Base-by-base conservation (phyloP, 2,888 invertebrate species). In the Heterodera filipjevi region DNA sequence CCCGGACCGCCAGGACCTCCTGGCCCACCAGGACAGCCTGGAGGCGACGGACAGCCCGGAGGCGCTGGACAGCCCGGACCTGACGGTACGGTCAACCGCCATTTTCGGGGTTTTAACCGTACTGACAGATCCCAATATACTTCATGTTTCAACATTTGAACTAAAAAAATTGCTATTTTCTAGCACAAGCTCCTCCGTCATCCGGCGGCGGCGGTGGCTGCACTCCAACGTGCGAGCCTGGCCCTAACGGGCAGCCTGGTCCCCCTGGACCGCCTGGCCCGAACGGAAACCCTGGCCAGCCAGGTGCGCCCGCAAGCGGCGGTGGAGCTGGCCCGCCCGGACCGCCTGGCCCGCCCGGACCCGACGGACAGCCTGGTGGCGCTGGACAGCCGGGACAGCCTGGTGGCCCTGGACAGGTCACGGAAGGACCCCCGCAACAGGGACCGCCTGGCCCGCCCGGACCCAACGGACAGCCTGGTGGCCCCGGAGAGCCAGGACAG, bases 391-490 rank as follows among this genome's bases (percentile, higher is more conserved):
- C 82, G 22, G 82, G 82, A 66, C 73, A 73, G 3, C 84, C 82
- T 3, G 84, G 82, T 53, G 66, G 46, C 22, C 81, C 83, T 22
- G 83, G 83, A 77, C 73, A 75, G 27, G 66, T 82, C 30, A 68
- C 76, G 49, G 79, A 76, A 33, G 79, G 73, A 33, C 73, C 73
- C 32, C 78, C 71, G 30, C 59, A 53, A 3, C 53, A 59, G 33
- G 78, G 80, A 32, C 80, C 80, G 64, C 78, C 81, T 10, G 81
- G 81, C 79, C 81, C 81, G 16, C 84, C 85, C 68, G 86, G 86
- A 77, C 80, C 81, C 35, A 79, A 84, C 83, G 85, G 86, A 82
- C 84, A 84, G 84, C 82, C 86, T 79, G 80, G 86, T 80, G 85
- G 85, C 14, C 75, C 81, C 39, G 81, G 81, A 59, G 76, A 81